Conservation (phyloP, 2,888 invertebrate genomes). For the Trichogramma evanescens region DNA sequence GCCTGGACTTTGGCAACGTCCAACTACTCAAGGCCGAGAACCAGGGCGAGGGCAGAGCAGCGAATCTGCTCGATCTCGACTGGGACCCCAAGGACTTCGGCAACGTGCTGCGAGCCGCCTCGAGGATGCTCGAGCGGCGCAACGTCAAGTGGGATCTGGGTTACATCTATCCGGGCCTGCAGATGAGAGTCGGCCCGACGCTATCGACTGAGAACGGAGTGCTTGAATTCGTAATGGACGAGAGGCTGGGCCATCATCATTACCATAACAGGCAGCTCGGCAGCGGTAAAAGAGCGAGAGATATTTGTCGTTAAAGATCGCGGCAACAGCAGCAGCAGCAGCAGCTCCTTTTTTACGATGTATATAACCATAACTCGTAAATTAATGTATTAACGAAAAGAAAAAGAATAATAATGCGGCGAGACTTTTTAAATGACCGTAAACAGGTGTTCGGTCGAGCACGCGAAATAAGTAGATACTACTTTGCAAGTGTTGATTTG, state of each 20-base stretch:
- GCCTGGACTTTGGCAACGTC: conserved; percentile 60
- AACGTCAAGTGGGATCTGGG: conserved; percentile 71
- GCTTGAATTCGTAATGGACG: conserved; percentile 68
- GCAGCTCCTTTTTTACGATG: no score
- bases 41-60: conserved; percentile 54
- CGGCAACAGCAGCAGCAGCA: no score
- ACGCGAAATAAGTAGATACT: no score
- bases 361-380: no score
- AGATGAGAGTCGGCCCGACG: conserved; percentile 69
- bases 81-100: conserved; percentile 69
- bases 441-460: background rate
- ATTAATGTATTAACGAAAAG: no score
- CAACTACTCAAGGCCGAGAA: conserved; percentile 57
- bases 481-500: no score
- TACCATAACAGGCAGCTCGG: conserved; percentile 55
- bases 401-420: no score
- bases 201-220: conserved; percentile 59
- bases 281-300: conserved; percentile 51
- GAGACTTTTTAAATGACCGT: background rate
- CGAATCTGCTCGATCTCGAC: conserved; percentile 59
- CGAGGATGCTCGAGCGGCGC: conserved; percentile 57
- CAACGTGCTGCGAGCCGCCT: conserved; percentile 47
- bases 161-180: conserved; percentile 65
- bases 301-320: no score
- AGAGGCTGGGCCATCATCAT: conserved; percentile 42